A percentile compares a stretch with the other conserved stretches of the same genome.
Conservation (phyloP, 2,113 vertebrate genomes). For the Chionis minor region DNA sequence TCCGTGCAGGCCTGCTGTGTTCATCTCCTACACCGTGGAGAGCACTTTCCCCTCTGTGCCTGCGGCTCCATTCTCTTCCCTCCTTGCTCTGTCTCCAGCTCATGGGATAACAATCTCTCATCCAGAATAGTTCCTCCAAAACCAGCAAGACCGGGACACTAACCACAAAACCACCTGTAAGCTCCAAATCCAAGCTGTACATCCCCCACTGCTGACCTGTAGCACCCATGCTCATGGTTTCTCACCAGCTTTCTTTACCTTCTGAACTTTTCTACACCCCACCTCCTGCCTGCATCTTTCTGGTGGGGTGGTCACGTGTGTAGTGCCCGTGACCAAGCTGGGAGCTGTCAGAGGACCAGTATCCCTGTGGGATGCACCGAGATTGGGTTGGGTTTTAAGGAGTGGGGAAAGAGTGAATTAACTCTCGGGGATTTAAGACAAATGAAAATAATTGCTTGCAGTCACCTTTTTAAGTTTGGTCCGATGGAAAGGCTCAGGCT, state of each 20-base stretch:
- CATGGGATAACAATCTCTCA: background rate
- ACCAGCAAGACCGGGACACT: background rate
- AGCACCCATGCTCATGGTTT: accelerated
- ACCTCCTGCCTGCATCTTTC: background rate
- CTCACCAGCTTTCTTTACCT: background rate
- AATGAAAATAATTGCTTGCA: background rate
- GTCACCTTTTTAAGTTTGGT: background rate
- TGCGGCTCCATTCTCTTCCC: background rate
- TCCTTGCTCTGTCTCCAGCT: background rate
- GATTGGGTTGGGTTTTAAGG: background rate
- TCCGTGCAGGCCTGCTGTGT: accelerated
- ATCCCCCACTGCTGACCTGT: too few species aligned
- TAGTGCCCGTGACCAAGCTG: background rate
- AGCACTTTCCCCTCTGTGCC: background rate
- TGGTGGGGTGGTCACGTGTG: background rate
- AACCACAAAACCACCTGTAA: background rate
- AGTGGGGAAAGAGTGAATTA: background rate
- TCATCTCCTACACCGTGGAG: background rate
- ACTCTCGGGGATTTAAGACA: background rate
- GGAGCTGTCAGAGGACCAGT: background rate
- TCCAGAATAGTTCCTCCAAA: background rate
- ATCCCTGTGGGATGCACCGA: accelerated
- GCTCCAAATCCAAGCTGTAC: background rate
- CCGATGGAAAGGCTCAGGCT: background rate
- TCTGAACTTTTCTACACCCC: background rate